Percentiles rank a stretch among this genome's conserved stretches.
Evolutionary conservation across 2,888 invertebrate genomes (phyloP).

Genomic region (Horisme vitalbata): DNA sequence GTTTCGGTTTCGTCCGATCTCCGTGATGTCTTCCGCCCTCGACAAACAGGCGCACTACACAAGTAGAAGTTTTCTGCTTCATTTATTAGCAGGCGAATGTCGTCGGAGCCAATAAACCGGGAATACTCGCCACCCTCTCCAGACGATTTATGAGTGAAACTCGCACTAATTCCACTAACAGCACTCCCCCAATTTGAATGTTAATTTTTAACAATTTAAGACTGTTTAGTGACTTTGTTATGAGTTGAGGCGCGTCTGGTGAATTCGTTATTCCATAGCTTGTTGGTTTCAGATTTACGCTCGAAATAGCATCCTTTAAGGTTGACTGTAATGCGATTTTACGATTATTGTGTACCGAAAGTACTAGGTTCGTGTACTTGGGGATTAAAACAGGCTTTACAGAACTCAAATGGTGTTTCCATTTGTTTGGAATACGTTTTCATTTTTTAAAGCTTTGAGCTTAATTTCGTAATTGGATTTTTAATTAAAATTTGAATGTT

Average conservation of each 20-base stretch:
- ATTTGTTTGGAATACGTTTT: slow-evolving; percentile 17
- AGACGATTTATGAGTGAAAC: slow-evolving; percentile 77
- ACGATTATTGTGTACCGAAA: slow-evolving; percentile 50
- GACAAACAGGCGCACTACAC: slow-evolving; percentile 66
- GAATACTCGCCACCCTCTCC: slow-evolving; percentile 67
- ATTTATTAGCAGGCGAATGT: slow-evolving; percentile 78
- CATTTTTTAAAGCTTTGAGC: slow-evolving; percentile 10
- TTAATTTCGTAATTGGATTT: slow-evolving; percentile 10
- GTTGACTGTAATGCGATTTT: slow-evolving; percentile 52
- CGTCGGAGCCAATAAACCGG: slow-evolving; percentile 74
- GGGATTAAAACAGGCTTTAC: slow-evolving; percentile 39
- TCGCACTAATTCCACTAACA: slow-evolving; percentile 79
- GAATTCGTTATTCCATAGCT: slow-evolving; percentile 53
- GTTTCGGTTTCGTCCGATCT: slow-evolving; percentile 50
- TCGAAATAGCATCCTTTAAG: slow-evolving; percentile 46
- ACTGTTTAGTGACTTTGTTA: slow-evolving; percentile 71
- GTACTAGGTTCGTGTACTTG: slow-evolving; percentile 43
- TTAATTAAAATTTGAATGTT: slow-evolving; percentile 18
- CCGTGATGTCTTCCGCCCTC: slow-evolving; percentile 61
- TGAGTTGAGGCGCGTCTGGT: slow-evolving; percentile 58
- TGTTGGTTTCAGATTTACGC: slow-evolving; percentile 58
- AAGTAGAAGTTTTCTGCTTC: slow-evolving; percentile 79
- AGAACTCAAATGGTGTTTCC: slow-evolving; percentile 18
- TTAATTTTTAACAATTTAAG: slow-evolving; percentile 80
- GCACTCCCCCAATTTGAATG: slow-evolving; percentile 77